Percentiles rank a stretch among this genome's conserved stretches.
Evolutionary conservation across 2,113 vertebrate species (phyloP).

Genomic region (Syngnathus floridae): DNA sequence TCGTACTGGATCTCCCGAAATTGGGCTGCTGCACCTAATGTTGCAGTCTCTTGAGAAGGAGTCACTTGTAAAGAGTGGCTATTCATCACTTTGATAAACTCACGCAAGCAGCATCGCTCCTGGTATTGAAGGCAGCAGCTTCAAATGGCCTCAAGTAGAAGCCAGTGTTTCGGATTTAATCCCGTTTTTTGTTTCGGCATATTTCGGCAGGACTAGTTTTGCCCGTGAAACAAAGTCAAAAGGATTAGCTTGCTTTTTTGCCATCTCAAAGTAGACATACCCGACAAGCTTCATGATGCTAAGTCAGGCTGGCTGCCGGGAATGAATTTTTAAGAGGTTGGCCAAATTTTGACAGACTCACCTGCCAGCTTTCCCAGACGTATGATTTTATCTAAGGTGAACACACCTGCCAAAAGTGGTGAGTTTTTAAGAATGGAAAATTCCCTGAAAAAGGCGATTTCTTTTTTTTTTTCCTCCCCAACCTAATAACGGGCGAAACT

Average conservation of each 20-base stretch:
- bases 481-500: neutral
- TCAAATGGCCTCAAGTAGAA: neutral
- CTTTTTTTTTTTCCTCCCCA: neutral
- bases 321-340: neutral
- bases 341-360: neutral
- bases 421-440: neutral
- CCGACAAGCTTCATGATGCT: neutral
- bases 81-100: slow-evolving; percentile 3
- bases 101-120: neutral
- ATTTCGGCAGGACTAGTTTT: neutral
- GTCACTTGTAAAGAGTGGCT: neutral
- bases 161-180: neutral
- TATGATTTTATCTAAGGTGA: neutral
- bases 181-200: neutral
- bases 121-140: neutral
- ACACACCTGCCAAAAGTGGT: neutral
- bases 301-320: neutral
- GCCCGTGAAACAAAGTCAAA: neutral
- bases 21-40: neutral
- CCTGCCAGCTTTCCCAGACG: neutral
- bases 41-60: neutral
- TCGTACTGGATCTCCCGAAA: neutral
- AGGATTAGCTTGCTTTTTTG: neutral
- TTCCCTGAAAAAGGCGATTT: neutral
- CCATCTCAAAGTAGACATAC: neutral